Evolutionary conservation across 2,113 vertebrate species (phyloP), one percentile per base, ranked within the genome.

Genomic region (Phrynosoma platyrhinos): DNA sequence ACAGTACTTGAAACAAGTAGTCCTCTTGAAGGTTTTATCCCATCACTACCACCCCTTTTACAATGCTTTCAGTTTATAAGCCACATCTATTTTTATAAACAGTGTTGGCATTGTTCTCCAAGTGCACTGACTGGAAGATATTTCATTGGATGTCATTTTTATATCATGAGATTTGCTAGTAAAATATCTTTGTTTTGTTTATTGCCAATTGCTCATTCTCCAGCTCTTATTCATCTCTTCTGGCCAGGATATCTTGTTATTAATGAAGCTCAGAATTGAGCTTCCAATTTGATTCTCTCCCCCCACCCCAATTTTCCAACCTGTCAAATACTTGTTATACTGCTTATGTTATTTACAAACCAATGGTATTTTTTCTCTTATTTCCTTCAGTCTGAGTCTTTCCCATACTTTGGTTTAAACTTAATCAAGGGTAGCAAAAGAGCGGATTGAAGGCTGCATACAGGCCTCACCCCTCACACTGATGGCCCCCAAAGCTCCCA

Each of bases 21-120:
- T 76, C 85, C 42, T 87, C 82, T 92, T 80, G 18, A 0, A 79
- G 83, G 62, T 93, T 96, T 95, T 94, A 95, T 88, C 88, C 79
- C 40, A 75, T 52, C 55, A 32, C 9, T 52, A 13, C 32, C 32
- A 71, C 20, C 79, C 36, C 20, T 52, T 10, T 13, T 68, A 66
- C 78, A 72, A 89, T 84, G 75, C 90, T 92, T 87, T 87, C 87
- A 87, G 91, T 94, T 95, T 95, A 95, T 55, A 94, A 89, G 84
- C 75, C 52, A 0, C 87, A 79, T 77, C 78, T 89, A 91, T 93
- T 93, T 89, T 94, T 95, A 92, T 88, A 76, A 91, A 87, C 14
- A 91, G 76, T 27, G 32, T 80, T 93, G 85, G 72, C 79, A 36
- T 16, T 55, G n/a, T 88, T 90, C 90, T 92, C 66, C 78, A 76